phyloP scores from a whole-genome alignment of 2,113 vertebrate genomes.

The Conger conger region DNA sequence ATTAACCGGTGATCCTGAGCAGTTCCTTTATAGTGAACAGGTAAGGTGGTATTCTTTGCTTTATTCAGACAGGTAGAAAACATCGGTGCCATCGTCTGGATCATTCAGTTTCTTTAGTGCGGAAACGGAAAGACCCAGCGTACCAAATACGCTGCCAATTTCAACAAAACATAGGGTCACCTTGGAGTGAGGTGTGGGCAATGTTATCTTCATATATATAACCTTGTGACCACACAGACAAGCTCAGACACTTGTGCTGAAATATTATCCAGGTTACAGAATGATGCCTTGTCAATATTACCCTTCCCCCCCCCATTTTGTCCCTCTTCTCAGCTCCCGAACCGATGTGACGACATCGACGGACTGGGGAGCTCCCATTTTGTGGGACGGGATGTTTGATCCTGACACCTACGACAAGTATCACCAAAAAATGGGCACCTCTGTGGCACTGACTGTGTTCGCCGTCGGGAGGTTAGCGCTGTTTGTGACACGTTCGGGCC shows the following conservation, averaged over 20 bases:
- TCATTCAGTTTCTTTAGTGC: not conserved
- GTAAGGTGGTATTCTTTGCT: too few relatives aligned
- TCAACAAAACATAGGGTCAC: not conserved
- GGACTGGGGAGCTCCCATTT: constrained; percentile 70
- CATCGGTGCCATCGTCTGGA: not conserved
- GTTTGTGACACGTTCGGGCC: not conserved
- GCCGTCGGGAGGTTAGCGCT: constrained; percentile 72
- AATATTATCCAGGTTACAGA: not conserved
- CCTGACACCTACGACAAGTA: constrained; percentile 48
- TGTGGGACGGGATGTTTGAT: constrained; percentile 75
- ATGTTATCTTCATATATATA: too few relatives aligned
- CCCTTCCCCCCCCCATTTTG: not conserved
- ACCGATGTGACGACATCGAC: constrained; percentile 72
- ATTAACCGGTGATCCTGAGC: too few relatives aligned
- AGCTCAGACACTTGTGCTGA: not conserved
- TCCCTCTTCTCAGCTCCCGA: constrained; percentile 47
- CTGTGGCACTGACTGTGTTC: constrained; percentile 74
- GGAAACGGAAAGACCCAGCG: not conserved
- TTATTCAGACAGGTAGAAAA: too few relatives aligned
- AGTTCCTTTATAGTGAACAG: too few relatives aligned
- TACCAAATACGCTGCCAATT: not conserved
- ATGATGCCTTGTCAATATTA: not conserved
- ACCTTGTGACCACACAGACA: not conserved
- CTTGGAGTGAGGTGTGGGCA: not conserved
- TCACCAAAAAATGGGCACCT: constrained; percentile 54